Percentiles rank a stretch among this genome's conserved stretches.
phyloP scores from a whole-genome alignment of 2,113 vertebrate genomes.

The Donacobius atricapilla region DNA sequence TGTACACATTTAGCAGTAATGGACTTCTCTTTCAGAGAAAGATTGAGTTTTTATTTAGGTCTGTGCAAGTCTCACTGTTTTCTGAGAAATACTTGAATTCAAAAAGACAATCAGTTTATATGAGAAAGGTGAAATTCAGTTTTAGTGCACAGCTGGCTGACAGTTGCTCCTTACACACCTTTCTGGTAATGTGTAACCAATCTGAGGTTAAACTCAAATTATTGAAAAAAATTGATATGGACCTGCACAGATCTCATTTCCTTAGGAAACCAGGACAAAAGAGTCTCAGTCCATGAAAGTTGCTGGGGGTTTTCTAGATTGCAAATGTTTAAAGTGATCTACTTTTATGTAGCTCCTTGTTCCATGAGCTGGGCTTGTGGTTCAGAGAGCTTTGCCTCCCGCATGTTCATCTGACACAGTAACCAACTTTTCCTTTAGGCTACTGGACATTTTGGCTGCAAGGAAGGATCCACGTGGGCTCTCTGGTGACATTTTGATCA shows the following conservation, averaged over 20 bases:
- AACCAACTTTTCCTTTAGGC: constrained; percentile 33
- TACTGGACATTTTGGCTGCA: constrained; percentile 78
- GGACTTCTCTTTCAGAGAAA: background rate
- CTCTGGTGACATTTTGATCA: constrained; percentile 84
- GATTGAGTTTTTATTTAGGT: background rate
- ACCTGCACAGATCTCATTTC: background rate
- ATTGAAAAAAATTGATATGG: background rate
- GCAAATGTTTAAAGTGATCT: background rate
- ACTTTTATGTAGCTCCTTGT: fast-evolving
- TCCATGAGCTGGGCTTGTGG: background rate
- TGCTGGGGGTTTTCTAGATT: background rate
- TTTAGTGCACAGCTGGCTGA: background rate
- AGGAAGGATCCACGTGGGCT: constrained; percentile 82
- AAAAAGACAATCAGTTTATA: background rate
- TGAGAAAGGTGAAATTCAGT: background rate
- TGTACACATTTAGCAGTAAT: background rate
- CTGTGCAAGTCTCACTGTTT: background rate
- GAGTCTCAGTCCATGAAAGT: background rate
- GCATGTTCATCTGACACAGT: background rate
- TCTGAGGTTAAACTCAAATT: background rate
- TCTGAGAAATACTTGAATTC: background rate
- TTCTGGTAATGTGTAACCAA: background rate
- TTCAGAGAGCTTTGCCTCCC: background rate
- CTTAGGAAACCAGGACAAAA: background rate
- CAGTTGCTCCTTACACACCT: fast-evolving